Conservation (phyloP, 2,888 invertebrate species). For the Cremastinae sp. region DNA sequence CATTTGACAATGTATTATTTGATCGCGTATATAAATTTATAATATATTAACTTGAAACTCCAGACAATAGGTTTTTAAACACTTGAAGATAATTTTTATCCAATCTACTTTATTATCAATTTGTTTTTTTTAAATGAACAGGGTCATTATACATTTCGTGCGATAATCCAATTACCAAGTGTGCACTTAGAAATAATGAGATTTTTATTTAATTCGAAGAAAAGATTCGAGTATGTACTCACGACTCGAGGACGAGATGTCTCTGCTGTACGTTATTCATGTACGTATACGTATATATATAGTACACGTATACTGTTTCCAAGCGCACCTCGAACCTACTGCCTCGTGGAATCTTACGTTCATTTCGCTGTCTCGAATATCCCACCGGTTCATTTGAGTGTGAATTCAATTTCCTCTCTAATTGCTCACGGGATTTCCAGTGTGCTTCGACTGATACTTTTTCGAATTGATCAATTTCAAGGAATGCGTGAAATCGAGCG, state of each 20-base stretch:
- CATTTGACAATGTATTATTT: no score
- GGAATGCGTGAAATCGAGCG: constrained; percentile 25
- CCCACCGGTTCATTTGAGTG: constrained; percentile 42
- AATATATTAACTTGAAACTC: no score
- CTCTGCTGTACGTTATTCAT: neutral
- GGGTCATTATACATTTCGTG: neutral
- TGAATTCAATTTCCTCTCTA: constrained; percentile 58
- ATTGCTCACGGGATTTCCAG: constrained; percentile 27
- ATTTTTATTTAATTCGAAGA: constrained; percentile 38
- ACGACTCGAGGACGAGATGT: neutral
- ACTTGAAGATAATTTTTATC: neutral
- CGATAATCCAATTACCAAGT: constrained; percentile 23
- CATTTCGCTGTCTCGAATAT: constrained; percentile 14
- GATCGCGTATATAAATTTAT: no score
- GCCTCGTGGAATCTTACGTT: constrained; percentile 13
- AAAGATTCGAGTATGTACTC: constrained; percentile 24
- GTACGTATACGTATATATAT: neutral
- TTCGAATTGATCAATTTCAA: constrained; percentile 28
- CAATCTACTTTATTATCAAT: neutral
- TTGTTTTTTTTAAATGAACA: neutral
- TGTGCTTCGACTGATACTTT: neutral
- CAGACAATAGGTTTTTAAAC: neutral
- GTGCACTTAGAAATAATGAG: constrained; percentile 39
- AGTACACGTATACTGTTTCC: constrained; percentile 7
- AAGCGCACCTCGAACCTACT: constrained; percentile 3